These are phyloP conservation scores for Acipenser ruthenus DNA, from an alignment of 2,797 vertebrate species.

Conservation along the genomic window DNA sequence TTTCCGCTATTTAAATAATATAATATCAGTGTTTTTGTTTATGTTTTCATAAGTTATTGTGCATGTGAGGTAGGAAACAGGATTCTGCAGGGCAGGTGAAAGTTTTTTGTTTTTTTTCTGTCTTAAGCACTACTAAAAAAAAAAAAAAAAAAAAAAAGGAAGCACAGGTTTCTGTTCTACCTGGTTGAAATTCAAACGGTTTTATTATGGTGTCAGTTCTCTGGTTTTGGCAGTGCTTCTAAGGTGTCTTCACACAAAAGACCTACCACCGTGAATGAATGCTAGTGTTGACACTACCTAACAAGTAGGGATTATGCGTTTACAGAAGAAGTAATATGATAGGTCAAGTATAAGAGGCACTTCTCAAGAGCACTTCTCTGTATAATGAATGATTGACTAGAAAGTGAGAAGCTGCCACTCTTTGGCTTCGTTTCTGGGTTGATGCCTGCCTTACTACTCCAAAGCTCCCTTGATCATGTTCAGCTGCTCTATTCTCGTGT, in stretches of 20 bases:
- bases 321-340: constrained; percentile 95
- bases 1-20: no score
- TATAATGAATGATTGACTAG: constrained; percentile 94
- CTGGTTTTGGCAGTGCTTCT: constrained; percentile 73
- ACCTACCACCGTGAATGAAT: constrained; percentile 59
- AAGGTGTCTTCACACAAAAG: constrained; percentile 58
- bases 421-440: constrained; percentile 65
- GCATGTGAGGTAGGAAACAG: no score
- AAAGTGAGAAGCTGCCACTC: constrained; percentile 81
- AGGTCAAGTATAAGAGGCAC: constrained; percentile 86
- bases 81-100: no score
- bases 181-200: constrained; percentile 77
- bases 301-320: constrained; percentile 93
- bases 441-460: constrained; percentile 82
- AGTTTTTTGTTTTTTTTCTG: no score
- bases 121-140: background rate
- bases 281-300: constrained; percentile 87
- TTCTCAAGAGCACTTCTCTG: constrained; percentile 79
- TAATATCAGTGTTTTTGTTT: no score
- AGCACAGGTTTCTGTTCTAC: constrained; percentile 58
- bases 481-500: constrained; percentile 88
- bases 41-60: no score
- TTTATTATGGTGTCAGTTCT: constrained; percentile 76
- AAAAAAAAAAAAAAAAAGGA: constrained; percentile 19
- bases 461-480: constrained; percentile 86